phyloP scores from a whole-genome alignment of 1,140 invertebrate genomes.

The Planococcus citri region DNA sequence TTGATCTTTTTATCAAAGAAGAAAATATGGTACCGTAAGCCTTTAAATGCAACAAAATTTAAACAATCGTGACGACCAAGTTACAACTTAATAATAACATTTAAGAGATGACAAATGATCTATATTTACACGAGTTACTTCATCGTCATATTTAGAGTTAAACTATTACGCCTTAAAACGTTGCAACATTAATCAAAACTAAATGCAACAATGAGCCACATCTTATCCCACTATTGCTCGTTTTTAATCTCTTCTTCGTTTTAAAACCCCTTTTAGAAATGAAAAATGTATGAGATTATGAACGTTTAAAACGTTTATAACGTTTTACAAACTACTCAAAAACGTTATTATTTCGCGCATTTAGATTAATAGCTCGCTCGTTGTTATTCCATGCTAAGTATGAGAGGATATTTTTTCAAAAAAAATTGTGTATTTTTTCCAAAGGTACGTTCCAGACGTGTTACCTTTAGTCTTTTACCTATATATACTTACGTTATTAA shows the following conservation, averaged over 20 bases:
- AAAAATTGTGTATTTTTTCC: background rate
- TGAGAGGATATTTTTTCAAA: background rate
- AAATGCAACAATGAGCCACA: constrained; percentile 17
- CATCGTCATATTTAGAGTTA: background rate
- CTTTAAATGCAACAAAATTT: background rate
- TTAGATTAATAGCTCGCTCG: background rate
- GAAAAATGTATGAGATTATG: background rate
- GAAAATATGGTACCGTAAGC: too few species aligned
- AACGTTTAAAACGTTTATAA: background rate
- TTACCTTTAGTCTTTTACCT: background rate
- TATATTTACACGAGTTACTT: background rate
- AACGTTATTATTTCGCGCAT: background rate
- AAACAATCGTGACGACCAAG: background rate
- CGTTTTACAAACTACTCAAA: background rate
- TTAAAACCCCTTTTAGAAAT: background rate
- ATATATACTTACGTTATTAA: background rate
- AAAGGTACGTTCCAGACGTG: background rate
- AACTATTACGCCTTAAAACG: constrained; percentile 9
- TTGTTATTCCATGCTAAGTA: background rate
- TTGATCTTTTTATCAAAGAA: too few species aligned
- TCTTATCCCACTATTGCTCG: constrained; percentile 10
- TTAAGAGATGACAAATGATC: background rate
- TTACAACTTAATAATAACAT: background rate
- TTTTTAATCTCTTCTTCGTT: background rate
- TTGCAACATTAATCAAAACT: constrained; percentile 19